Conservation (phyloP, 1,140 invertebrate genomes). For the Drosophila hydei region DNA sequence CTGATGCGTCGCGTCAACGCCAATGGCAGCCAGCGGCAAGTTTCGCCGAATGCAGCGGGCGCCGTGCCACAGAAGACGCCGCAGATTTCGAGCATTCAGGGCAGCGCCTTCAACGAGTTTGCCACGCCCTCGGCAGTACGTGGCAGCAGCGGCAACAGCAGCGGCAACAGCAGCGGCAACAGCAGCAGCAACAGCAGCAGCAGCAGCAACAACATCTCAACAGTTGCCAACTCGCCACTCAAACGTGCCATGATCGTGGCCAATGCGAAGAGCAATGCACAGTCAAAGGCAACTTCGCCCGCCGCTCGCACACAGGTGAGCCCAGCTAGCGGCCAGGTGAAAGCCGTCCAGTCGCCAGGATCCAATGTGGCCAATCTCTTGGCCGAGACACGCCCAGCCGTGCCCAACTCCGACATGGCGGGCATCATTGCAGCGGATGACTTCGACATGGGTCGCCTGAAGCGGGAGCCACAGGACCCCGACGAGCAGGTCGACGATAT, state of each 20-base stretch:
- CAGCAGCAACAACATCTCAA: not conserved
- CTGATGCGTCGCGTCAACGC: constrained; percentile 22
- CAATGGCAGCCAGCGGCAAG: constrained; percentile 16
- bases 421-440: constrained; percentile 66
- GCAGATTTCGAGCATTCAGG: constrained; percentile 56
- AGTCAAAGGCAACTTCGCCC: not conserved
- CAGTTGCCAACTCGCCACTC: constrained; percentile 7
- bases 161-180: not conserved
- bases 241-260: constrained; percentile 59
- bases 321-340: not conserved
- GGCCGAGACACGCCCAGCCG: constrained; percentile 1
- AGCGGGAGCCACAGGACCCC: constrained; percentile 58
- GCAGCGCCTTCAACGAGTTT: constrained; percentile 43
- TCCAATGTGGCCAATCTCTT: constrained; percentile 27
- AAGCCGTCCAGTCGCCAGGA: not conserved
- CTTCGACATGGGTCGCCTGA: constrained; percentile 43
- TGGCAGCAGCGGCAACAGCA: not conserved
- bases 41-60: constrained; percentile 23
- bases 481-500: constrained; percentile 47
- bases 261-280: constrained; percentile 36
- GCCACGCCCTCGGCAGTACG: constrained; percentile 34
- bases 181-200: too few relatives aligned
- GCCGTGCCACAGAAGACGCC: constrained; percentile 37
- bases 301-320: not conserved
- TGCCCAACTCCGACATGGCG: constrained; percentile 26